Evolutionary conservation across 2,888 invertebrate genomes (phyloP).

Genomic region (Drosophila meridiana): DNA sequence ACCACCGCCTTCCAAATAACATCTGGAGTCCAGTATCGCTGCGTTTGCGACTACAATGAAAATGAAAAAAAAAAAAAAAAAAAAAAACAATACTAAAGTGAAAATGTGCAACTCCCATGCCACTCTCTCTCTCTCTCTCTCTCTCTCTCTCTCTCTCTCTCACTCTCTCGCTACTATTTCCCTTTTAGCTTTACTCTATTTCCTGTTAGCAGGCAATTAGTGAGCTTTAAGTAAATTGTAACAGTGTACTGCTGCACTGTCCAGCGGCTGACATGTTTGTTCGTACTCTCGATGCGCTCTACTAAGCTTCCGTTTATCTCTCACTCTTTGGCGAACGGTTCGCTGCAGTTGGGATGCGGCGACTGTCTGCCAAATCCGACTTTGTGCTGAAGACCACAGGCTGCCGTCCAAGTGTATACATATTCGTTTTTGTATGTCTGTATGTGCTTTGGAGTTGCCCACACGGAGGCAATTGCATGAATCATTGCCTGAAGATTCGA

Average conservation of each 20-base stretch:
- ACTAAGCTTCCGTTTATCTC: constrained; percentile 78
- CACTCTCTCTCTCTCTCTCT: constrained; percentile 20
- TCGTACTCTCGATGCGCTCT: constrained; percentile 79
- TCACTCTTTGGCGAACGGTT: constrained; percentile 50
- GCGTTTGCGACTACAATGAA: constrained; percentile 86
- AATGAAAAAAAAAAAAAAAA: constrained; percentile 36
- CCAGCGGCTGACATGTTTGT: constrained; percentile 64
- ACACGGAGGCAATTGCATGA: constrained; percentile 46
- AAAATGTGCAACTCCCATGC: constrained; percentile 31
- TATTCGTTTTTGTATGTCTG: neutral
- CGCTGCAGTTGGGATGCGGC: constrained; percentile 64
- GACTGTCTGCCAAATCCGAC: constrained; percentile 47
- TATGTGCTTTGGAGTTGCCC: constrained; percentile 33
- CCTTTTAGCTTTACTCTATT: constrained; percentile 47
- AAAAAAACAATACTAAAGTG: constrained; percentile 28
- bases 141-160: neutral
- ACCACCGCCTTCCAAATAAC: constrained; percentile 95
- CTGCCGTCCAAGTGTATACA: constrained; percentile 28
- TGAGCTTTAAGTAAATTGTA: constrained; percentile 59
- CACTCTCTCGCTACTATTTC: constrained; percentile 33
- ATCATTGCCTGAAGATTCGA: constrained; percentile 44
- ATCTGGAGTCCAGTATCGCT: constrained; percentile 91
- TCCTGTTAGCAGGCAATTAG: constrained; percentile 38
- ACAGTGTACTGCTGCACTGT: constrained; percentile 48
- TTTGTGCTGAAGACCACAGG: constrained; percentile 56